phyloP scores from a whole-genome alignment of 2,797 vertebrate genomes.

The Rachycentron canadum region DNA sequence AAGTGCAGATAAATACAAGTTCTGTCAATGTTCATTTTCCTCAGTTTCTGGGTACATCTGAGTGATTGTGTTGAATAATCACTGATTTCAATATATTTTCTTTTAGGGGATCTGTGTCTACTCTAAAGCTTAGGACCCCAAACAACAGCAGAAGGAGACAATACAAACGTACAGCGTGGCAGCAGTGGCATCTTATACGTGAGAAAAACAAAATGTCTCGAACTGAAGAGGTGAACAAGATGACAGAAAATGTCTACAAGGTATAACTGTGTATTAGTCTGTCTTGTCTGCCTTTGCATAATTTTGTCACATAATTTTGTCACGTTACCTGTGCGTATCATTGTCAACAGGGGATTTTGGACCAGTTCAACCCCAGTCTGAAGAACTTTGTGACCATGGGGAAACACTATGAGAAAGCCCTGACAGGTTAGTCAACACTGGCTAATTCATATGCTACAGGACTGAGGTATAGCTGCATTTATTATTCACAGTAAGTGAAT shows the following conservation, averaged over 20 bases:
- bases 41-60: not conserved
- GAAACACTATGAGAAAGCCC: slow-evolving; percentile 88
- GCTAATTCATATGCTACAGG: not conserved
- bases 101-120: slow-evolving; percentile 50
- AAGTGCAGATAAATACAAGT: not conserved
- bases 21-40: no score
- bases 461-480: not conserved
- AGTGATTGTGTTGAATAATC: not conserved
- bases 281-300: not conserved
- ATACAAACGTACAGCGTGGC: not conserved
- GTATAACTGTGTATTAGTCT: slow-evolving; percentile 61
- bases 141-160: slow-evolving; percentile 21
- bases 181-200: not conserved
- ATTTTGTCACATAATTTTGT: not conserved
- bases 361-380: slow-evolving; percentile 91
- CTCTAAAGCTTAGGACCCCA: slow-evolving; percentile 52
- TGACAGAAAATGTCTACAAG: slow-evolving; percentile 92
- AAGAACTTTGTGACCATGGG: slow-evolving; percentile 92
- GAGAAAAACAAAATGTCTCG: slow-evolving; percentile 85
- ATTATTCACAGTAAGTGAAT: not conserved
- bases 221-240: slow-evolving; percentile 91
- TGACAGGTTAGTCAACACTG: slow-evolving; percentile 80
- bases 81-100: not conserved
- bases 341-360: slow-evolving; percentile 86
- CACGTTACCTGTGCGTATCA: slow-evolving; percentile 12